Evolutionary conservation across 1,140 invertebrate genomes (phyloP), one percentile per base, ranked within the genome.

Genomic region (Triops longicaudatus): DNA sequence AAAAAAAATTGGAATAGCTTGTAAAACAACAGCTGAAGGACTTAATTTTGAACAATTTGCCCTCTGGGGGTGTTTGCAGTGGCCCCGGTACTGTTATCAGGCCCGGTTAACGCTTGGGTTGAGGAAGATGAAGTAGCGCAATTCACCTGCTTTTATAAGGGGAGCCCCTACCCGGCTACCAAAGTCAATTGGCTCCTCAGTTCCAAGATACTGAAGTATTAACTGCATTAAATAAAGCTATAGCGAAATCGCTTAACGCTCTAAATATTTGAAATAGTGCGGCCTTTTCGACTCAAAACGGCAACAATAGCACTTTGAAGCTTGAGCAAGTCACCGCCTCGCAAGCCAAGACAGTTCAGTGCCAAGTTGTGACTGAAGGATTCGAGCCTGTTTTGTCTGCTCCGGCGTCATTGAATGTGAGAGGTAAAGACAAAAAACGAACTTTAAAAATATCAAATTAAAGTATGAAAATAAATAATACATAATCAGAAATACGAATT

Each of bases 291-390:
- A 50, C 71, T 37, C 37, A 41, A 31, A 17, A 43, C 80, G 82
- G 85, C 76, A 84, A 87, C 72, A 89, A 89, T 80, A 89, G 88
- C 7, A 90, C 86, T 1, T 81, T 92, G 37, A 81, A 86, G 31
- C 89, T 93, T 73, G 85, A 85, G 28, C 85, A 85, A 76, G 88
- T 88, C 1, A 84, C 87, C 76, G 82, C 89, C 73, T 81, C 83
- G 26, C 91, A 93, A 83, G 85, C 86, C 78, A 91, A 91, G 5
- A 85, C 86, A 72, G 93, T 92, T 82, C 83, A 84, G 7, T 93
- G 92, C 85, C 87, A 90, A 79, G 86, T 92, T 17, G 85, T 84
- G 44, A 92, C 91, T 26, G 87, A 85, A 50, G 90, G 90, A 10
- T 90, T 90, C 81, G 83, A 85, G 26, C 84, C 89, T 1, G 82